These are phyloP conservation scores for Drosophila murphyi DNA, from an alignment of 1,140 invertebrate genomes.

Conservation along the genomic window DNA sequence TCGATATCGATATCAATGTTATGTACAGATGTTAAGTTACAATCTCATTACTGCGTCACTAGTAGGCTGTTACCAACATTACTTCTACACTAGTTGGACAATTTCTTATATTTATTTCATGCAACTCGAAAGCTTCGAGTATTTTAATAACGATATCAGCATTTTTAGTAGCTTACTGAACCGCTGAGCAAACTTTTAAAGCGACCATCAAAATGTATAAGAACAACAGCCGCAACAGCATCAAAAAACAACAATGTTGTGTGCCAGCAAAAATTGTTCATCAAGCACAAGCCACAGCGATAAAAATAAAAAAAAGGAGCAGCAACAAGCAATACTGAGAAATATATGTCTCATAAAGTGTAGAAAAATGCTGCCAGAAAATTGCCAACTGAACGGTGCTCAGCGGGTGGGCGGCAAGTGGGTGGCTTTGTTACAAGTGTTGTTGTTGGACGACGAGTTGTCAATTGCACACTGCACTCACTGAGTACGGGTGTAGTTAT, in stretches of 20 bases:
- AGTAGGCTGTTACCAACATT: too few species aligned
- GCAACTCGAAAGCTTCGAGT: too few species aligned
- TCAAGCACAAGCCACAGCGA: conserved; percentile 29
- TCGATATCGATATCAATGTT: too few species aligned
- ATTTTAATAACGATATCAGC: too few species aligned
- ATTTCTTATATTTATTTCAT: too few species aligned
- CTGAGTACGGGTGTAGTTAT: neutral
- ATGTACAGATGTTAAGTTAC: too few species aligned
- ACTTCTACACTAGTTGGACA: too few species aligned
- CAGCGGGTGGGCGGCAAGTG: conserved; percentile 28
- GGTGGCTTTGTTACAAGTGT: neutral
- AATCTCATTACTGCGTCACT: too few species aligned
- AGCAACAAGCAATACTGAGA: conserved; percentile 21
- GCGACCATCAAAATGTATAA: conserved; percentile 27
- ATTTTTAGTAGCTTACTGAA: too few species aligned
- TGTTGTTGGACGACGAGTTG: conserved; percentile 58
- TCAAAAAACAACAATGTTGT: conserved; percentile 6
- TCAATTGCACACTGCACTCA: conserved; percentile 59
- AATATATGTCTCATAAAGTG: conserved; percentile 58
- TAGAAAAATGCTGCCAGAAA: conserved; percentile 58
- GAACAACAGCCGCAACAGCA: neutral
- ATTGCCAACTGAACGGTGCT: conserved; percentile 57
- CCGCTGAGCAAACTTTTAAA: conserved; percentile 27
- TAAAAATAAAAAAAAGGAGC: conserved; percentile 28
- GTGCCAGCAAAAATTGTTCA: conserved; percentile 31